Conservation (phyloP, 2,797 vertebrate genomes). For the Lepus townsendii region DNA sequence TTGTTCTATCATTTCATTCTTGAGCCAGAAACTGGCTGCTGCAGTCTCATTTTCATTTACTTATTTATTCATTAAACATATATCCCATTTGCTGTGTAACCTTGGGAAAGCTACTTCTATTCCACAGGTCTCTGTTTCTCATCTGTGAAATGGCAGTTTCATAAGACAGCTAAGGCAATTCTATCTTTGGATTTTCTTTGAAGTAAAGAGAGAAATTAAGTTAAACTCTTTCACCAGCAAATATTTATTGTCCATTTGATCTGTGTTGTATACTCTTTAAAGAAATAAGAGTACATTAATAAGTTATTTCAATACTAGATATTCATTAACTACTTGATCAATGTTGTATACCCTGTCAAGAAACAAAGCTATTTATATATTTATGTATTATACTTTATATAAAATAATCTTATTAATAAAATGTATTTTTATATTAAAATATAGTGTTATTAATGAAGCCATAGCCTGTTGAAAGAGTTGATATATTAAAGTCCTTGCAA, state of each 20-base stretch:
- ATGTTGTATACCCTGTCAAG: no score
- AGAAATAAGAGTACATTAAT: neutral
- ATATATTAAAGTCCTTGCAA: neutral
- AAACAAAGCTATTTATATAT: no score
- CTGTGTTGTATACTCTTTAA: neutral
- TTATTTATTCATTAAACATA: neutral
- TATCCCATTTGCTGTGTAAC: neutral
- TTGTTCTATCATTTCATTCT: neutral
- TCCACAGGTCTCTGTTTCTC: neutral
- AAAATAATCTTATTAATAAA: no score
- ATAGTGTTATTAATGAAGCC: neutral
- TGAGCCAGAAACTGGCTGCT: neutral
- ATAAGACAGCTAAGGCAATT: neutral
- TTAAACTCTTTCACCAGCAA: slow-evolving; percentile 2
- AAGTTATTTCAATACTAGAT: neutral
- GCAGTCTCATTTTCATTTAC: neutral
- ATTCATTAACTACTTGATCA: no score
- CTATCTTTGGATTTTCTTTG: neutral
- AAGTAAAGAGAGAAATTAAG: neutral
- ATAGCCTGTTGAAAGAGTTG: neutral
- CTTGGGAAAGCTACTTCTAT: neutral
- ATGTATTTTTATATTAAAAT: no score
- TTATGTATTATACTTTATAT: no score
- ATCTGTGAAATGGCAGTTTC: neutral
- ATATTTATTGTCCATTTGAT: neutral